Evolutionary conservation across 64 coral and sea anemone genomes (phyloP).

Genomic region (Anthopleura sola): DNA sequence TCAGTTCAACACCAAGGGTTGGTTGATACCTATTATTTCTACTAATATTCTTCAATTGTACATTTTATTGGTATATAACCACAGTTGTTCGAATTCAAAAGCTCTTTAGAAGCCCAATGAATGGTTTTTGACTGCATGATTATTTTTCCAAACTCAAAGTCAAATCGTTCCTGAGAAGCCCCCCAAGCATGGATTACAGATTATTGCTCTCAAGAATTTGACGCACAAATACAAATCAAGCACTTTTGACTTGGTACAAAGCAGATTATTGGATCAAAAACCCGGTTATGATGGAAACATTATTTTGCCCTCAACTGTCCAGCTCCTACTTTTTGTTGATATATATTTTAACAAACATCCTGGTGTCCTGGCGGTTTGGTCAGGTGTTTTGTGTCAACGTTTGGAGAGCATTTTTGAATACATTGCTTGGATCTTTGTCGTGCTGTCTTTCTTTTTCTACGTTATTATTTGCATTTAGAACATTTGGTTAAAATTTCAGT

Average conservation of each 20-base stretch:
- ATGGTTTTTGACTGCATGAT: background rate
- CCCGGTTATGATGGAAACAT: background rate
- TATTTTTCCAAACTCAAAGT: background rate
- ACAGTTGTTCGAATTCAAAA: background rate
- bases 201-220: background rate
- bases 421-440: background rate
- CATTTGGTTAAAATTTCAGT: background rate
- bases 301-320: background rate
- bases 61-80: background rate
- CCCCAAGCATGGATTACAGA: background rate
- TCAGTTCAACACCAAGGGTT: conserved; percentile 36
- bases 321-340: background rate
- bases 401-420: conserved; percentile 1
- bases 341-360: conserved; percentile 12
- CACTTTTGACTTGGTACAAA: background rate
- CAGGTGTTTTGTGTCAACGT: conserved; percentile 2
- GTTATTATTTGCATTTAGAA: background rate
- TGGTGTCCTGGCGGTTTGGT: background rate
- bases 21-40: background rate
- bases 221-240: background rate
- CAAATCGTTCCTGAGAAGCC: background rate
- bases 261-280: background rate
- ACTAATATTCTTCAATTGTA: background rate
- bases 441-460: background rate
- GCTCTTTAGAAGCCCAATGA: background rate